Conservation (phyloP, 2,113 vertebrate species). For the Scomber scombrus region DNA sequence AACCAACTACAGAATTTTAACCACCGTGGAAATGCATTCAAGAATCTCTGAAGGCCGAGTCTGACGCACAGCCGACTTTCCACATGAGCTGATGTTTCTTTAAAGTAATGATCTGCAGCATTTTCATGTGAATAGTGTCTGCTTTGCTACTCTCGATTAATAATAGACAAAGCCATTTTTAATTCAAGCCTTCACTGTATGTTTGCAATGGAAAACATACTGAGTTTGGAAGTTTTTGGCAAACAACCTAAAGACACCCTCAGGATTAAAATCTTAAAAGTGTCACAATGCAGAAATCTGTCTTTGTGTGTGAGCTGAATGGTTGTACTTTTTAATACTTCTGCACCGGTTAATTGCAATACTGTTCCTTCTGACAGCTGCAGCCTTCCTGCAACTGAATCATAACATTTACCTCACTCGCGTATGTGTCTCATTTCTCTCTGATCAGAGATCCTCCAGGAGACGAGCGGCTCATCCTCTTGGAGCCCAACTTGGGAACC, state of each 20-base stretch:
- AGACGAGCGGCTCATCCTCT: conserved; percentile 40
- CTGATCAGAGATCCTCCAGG: conserved; percentile 33
- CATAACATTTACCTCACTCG: neutral
- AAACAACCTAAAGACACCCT: neutral
- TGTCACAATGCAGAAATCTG: neutral
- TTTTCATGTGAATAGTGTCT: neutral
- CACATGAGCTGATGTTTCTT: neutral
- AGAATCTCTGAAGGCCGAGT: too few species aligned
- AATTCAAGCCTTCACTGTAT: neutral
- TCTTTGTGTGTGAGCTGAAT: neutral
- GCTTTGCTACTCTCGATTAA: conserved; percentile 17
- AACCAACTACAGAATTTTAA: too few species aligned
- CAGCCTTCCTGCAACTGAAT: neutral
- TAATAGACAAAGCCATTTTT: neutral
- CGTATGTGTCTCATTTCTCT: neutral
- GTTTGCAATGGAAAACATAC: neutral
- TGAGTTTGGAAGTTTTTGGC: neutral
- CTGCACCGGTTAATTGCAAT: neutral
- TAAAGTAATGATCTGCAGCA: neutral
- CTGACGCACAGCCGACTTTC: neutral
- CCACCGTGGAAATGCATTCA: too few species aligned
- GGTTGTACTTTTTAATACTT: neutral
- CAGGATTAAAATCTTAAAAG: neutral
- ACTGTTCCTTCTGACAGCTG: neutral
- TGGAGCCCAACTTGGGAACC: conserved; percentile 24